Evolutionary conservation across 2,113 vertebrate genomes (phyloP).

Genomic region (Suricata suricatta): DNA sequence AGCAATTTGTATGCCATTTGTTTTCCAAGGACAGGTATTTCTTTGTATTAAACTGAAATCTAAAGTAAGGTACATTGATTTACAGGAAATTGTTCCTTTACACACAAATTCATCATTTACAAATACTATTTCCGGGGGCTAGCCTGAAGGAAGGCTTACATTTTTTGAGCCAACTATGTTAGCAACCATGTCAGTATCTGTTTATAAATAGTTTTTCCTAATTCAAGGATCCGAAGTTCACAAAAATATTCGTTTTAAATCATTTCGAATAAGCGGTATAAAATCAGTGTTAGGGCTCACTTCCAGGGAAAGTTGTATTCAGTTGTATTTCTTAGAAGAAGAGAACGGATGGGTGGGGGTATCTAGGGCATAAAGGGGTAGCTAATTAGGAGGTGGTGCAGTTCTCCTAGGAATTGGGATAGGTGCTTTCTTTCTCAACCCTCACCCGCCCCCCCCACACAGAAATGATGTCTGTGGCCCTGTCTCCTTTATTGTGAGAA

Average conservation of each 20-base stretch:
- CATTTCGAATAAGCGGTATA: constrained; percentile 75
- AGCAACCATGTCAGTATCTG: constrained; percentile 80
- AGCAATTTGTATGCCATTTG: constrained; percentile 80
- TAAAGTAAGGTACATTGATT: constrained; percentile 88
- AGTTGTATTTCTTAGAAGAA: constrained; percentile 72
- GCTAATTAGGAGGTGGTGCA: not conserved
- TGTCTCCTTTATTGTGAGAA: constrained; percentile 50
- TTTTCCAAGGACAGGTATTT: constrained; percentile 79
- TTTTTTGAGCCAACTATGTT: constrained; percentile 77
- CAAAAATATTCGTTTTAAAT: constrained; percentile 84
- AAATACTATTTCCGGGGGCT: constrained; percentile 81
- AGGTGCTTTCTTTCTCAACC: constrained; percentile 16
- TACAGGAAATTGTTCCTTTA: constrained; percentile 87
- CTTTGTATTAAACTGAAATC: constrained; percentile 83
- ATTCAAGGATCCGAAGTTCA: constrained; percentile 79
- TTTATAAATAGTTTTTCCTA: constrained; percentile 81
- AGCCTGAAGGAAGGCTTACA: constrained; percentile 77
- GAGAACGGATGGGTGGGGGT: not conserved
- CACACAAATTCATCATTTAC: constrained; percentile 80
- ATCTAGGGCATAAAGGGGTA: not conserved
- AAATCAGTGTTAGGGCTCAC: constrained; percentile 66
- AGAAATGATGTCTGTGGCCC: constrained; percentile 39
- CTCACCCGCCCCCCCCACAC: not conserved
- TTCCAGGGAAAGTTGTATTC: constrained; percentile 70
- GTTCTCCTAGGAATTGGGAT: constrained; percentile 67